phyloP scores from a whole-genome alignment of 2,113 vertebrate species.

The Natator depressus region DNA sequence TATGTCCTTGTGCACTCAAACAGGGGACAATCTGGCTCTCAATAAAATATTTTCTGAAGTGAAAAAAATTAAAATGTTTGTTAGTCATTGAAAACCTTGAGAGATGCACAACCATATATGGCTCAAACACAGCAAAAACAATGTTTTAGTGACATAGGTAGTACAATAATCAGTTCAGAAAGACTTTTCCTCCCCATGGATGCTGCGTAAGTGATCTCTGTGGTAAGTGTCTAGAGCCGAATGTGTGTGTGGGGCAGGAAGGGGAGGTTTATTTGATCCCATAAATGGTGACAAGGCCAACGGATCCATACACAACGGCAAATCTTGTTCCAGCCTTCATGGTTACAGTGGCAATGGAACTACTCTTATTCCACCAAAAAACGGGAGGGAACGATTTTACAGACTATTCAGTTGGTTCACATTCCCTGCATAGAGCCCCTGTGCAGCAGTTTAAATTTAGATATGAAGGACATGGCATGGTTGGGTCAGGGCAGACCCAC shows the following conservation, averaged over 20 bases:
- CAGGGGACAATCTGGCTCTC: not conserved
- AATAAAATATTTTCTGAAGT: not conserved
- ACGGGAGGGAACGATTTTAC: not conserved
- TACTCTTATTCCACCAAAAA: not conserved
- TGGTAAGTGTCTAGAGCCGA: not conserved
- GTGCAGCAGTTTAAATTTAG: too few relatives aligned
- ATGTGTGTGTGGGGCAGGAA: not conserved
- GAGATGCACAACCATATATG: not conserved
- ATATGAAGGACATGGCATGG: too few relatives aligned
- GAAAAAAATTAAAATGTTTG: not conserved
- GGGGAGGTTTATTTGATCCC: not conserved
- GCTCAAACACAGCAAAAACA: not conserved
- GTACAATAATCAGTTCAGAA: not conserved
- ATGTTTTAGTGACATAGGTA: not conserved
- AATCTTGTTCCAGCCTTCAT: not conserved
- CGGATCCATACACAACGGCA: not conserved
- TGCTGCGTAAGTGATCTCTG: not conserved
- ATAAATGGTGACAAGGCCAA: not conserved
- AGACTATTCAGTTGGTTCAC: not conserved
- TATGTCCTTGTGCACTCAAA: not conserved
- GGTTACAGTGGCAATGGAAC: not conserved
- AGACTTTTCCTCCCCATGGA: not conserved
- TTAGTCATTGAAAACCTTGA: slow-evolving; percentile 7
- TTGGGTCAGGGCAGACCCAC: too few relatives aligned
- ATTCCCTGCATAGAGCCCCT: too few relatives aligned